Base-by-base conservation (phyloP, 2,888 invertebrate species). In the Lasioglossum lativentre region DNA sequence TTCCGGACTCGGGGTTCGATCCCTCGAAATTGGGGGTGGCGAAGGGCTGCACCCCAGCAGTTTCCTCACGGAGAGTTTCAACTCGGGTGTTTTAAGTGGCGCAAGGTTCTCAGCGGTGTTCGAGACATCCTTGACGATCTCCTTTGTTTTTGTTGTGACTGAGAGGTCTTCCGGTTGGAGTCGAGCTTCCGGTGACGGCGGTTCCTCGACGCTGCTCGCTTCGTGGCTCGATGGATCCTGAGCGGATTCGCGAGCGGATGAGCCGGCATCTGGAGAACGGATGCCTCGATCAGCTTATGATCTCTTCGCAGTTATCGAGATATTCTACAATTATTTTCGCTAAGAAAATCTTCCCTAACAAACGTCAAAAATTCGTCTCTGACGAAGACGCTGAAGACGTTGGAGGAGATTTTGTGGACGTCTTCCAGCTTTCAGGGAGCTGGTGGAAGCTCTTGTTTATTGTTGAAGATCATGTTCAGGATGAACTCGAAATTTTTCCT, bases 111-210 rank as follows among this genome's bases (percentile, higher is more conserved):
- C 91, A 27, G 71, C 63, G 23, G 89, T 83, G 70, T 89, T 76
- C 14, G 68, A 76, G 45, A 78, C 83, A 23, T 87, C 85, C 38
- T 87, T 88, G 42, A 59, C 27, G 59, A 70, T 27, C 70, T 90
- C 90, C 78, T 91, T 90, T 71, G 86, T 82, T 80, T 93, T 92
- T 23, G 93, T 89, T 71, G 93, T 82, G 63, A 94, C 90, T 27
- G 94, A 94, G 30, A 94, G 91, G 52, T 94, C 94, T 85, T 94
- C 94, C 76, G 94, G 94, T 80, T 94, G 93, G 10, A 93, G 85
- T 0, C 93, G 93, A 0, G 86, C 86, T 82, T 94, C 94, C 80
- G 94, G 93, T 52, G 94, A 94, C 83, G 91, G 90, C 23, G 92
- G 87, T 71, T 92, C 87, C 79, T 91, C 86, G 75, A 78, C 76